Conservation (phyloP, 2,113 vertebrate genomes). For the Crotalus horridus region DNA sequence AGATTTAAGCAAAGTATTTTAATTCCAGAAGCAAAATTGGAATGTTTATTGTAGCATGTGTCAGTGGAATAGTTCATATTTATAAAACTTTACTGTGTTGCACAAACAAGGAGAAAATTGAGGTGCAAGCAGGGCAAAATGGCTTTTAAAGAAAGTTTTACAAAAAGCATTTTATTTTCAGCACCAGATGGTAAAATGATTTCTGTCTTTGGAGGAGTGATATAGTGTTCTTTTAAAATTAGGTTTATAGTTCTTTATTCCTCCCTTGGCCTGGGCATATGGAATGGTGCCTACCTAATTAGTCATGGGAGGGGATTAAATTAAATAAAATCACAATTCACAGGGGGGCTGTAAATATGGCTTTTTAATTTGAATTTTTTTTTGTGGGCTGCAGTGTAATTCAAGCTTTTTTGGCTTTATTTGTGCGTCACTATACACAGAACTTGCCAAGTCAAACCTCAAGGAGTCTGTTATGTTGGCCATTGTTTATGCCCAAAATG, state of each 20-base stretch:
- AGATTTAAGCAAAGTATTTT: conserved; percentile 26
- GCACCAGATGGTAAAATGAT: conserved; percentile 68
- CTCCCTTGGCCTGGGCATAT: conserved; percentile 44
- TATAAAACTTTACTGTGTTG: conserved; percentile 51
- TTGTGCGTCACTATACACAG: conserved; percentile 59
- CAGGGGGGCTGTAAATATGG: conserved; percentile 73
- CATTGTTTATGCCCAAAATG: conserved; percentile 23
- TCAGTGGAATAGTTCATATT: conserved; percentile 46
- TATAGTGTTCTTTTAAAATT: conserved; percentile 54
- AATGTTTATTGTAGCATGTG: conserved; percentile 21
- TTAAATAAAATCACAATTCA: conserved; percentile 78
- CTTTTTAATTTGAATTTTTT: conserved; percentile 82
- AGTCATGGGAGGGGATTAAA: conserved; percentile 78
- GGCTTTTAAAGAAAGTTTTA: conserved; percentile 59
- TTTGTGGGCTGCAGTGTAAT: conserved; percentile 79
- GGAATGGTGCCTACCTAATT: conserved; percentile 75
- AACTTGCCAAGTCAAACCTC: conserved; percentile 55
- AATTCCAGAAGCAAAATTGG: conserved; percentile 35
- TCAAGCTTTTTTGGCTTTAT: conserved; percentile 80
- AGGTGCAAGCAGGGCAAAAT: conserved; percentile 38
- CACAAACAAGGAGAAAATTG: conserved; percentile 50
- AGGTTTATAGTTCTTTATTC: conserved; percentile 28
- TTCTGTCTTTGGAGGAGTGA: conserved; percentile 64
- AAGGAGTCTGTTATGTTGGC: conserved; percentile 9
- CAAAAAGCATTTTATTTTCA: conserved; percentile 55